Conservation (phyloP, 2,797 vertebrate genomes). For the Lagodon rhomboides region DNA sequence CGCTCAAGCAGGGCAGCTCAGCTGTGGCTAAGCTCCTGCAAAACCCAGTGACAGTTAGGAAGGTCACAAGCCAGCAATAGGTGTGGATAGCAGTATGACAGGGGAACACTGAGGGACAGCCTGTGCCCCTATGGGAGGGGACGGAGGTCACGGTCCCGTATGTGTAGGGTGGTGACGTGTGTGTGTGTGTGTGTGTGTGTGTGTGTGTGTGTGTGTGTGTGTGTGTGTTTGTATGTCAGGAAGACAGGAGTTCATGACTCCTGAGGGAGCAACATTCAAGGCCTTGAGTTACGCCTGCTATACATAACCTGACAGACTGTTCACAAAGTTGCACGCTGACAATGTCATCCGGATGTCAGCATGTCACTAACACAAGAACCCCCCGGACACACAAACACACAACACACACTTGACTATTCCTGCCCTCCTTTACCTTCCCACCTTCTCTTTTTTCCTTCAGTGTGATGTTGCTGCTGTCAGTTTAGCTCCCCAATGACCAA, state of each 20-base stretch:
- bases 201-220: constrained; percentile 34
- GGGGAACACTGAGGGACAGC: constrained; percentile 43
- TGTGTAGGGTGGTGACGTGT: constrained; percentile 16
- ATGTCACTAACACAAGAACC: constrained; percentile 50
- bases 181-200: not conserved
- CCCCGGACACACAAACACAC: not conserved
- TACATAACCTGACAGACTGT: constrained; percentile 67
- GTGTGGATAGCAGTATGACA: constrained; percentile 57
- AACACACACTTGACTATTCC: constrained; percentile 31
- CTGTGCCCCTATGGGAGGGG: constrained; percentile 38
- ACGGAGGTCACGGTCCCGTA: constrained; percentile 30
- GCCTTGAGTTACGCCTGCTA: constrained; percentile 65
- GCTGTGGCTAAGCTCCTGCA: constrained; percentile 51
- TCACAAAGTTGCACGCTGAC: constrained; percentile 58
- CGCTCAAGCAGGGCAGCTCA: constrained; percentile 47
- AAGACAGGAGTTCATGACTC: constrained; percentile 39
- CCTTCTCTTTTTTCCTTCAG: constrained; percentile 18
- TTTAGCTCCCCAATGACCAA: constrained; percentile 62
- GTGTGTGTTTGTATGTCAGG: constrained; percentile 44
- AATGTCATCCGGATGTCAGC: constrained; percentile 64
- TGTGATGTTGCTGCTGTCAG: constrained; percentile 61
- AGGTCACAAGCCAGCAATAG: constrained; percentile 60
- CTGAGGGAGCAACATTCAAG: constrained; percentile 40
- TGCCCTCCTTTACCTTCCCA: constrained; percentile 46
- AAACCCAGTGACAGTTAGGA: constrained; percentile 59